Evolutionary conservation across 2,888 invertebrate genomes (phyloP).

Genomic region (Corbicula japonica): DNA sequence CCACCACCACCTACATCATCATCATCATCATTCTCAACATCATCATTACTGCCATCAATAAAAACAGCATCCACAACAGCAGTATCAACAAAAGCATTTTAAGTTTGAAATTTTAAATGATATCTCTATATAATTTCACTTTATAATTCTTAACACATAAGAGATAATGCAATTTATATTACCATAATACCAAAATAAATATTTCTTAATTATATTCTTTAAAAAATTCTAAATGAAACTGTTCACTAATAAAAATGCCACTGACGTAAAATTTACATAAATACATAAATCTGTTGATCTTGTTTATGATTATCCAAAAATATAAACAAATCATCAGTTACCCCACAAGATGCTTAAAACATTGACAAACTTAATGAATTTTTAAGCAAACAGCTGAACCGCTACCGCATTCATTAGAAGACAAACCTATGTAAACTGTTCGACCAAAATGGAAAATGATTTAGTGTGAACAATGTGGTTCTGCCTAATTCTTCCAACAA

Average conservation of each 20-base stretch:
- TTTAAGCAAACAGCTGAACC: constrained; percentile 49
- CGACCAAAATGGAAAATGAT: constrained; percentile 51
- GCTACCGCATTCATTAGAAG: constrained; percentile 55
- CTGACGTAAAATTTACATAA: constrained; percentile 47
- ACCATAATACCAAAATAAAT: too few relatives aligned
- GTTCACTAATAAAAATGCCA: constrained; percentile 24
- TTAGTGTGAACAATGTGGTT: constrained; percentile 57
- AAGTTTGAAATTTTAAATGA: too few relatives aligned
- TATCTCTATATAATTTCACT: too few relatives aligned
- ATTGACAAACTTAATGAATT: constrained; percentile 40
- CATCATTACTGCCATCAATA: too few relatives aligned
- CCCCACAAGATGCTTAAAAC: constrained; percentile 63
- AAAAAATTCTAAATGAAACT: background rate
- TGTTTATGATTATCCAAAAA: constrained; percentile 39
- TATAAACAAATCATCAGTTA: constrained; percentile 39
- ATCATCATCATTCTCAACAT: too few relatives aligned
- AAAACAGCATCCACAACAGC: too few relatives aligned
- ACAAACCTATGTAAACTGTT: constrained; percentile 47
- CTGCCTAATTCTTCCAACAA: constrained; percentile 62
- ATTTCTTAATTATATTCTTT: background rate
- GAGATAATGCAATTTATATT: too few relatives aligned
- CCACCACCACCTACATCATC: too few relatives aligned
- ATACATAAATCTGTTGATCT: constrained; percentile 57
- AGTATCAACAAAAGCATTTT: background rate
- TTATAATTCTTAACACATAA: too few relatives aligned